Base-by-base conservation (phyloP, 2,888 invertebrate genomes). In the Orchesella flavescens region DNA sequence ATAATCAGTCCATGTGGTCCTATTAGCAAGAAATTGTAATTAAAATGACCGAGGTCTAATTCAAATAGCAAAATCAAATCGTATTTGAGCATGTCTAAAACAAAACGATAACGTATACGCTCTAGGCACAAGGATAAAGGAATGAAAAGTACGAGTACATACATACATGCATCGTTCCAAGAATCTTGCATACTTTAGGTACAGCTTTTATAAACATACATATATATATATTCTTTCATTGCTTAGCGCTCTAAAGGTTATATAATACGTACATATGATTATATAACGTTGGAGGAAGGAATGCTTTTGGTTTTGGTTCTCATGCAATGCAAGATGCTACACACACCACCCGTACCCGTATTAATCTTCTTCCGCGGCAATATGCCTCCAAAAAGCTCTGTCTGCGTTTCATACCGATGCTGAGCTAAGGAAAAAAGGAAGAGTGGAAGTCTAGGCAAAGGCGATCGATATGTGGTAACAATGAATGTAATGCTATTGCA, bases 391-490 rank as follows among this genome's bases (percentile, higher is more conserved):
- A 57, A 46, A 65, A 34, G 24, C 49, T 59, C 59, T 44, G 46
- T 73, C n/a, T 57, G 10, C 57, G 15, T 68, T 68, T 68, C 44
- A n/a, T 17, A 43, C 15, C 13, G 17, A 53, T 49, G 69, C 53
- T 49, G 34, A 43, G n/a, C 43, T 57, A 44, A 57, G 71, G 23
- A 55, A 72, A 21, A 53, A 49, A 69, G 21, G 19, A 55, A 55
- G 34, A 72, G n/a, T 53, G 43, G 44, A n/a, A n/a, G 34, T 34
- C 59, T 55, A 34, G n/a, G 72, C 43, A 44, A 44, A 74, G n/a
- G 57, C 76, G 76, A 76, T 76, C 76, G 76, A 76, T 76, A 68
- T 21, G 49, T 68, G 44, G 44, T n/a, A 15, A 65, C 19, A 59
- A 63, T 63, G 44, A 44, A 46, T 61, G 23, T 23, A 49, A 49